phyloP scores from a whole-genome alignment of 2,888 invertebrate genomes.

The Troides aeacus region DNA sequence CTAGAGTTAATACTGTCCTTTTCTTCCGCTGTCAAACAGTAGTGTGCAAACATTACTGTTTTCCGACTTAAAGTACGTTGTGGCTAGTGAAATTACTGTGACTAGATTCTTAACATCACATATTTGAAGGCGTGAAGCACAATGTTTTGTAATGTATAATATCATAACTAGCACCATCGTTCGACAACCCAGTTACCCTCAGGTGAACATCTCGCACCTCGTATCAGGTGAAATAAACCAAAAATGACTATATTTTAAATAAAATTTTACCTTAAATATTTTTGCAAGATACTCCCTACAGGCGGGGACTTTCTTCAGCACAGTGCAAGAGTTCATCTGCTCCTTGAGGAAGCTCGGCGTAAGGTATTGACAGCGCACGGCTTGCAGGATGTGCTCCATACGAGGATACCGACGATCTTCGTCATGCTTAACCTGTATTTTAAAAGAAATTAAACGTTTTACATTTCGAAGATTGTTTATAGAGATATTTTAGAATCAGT shows the following conservation, averaged over 20 bases:
- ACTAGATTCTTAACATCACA: too few species aligned
- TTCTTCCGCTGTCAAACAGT: too few species aligned
- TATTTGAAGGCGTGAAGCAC: too few species aligned
- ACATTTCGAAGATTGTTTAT: neutral
- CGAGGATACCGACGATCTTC: slow-evolving; percentile 90
- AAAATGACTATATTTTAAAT: neutral
- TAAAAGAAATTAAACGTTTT: neutral
- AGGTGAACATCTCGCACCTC: too few species aligned
- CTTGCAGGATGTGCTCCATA: slow-evolving; percentile 92
- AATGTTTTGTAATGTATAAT: too few species aligned
- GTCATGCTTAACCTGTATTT: slow-evolving; percentile 84
- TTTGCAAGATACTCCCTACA: slow-evolving; percentile 94
- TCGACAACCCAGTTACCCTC: too few species aligned
- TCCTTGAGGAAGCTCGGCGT: slow-evolving; percentile 94
- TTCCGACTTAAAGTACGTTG: too few species aligned
- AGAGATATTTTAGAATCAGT: neutral
- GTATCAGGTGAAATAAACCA: too few species aligned
- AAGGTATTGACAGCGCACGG: slow-evolving; percentile 94
- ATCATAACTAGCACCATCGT: too few species aligned
- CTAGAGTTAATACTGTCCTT: neutral
- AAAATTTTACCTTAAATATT: slow-evolving; percentile 86
- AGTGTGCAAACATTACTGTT: too few species aligned
- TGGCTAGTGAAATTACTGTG: too few species aligned
- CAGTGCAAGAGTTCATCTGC: slow-evolving; percentile 94
- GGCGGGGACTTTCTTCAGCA: slow-evolving; percentile 92